Evolutionary conservation across 2,797 vertebrate species (phyloP), one percentile per base, ranked within the genome.

Genomic region (Varecia variegata): DNA sequence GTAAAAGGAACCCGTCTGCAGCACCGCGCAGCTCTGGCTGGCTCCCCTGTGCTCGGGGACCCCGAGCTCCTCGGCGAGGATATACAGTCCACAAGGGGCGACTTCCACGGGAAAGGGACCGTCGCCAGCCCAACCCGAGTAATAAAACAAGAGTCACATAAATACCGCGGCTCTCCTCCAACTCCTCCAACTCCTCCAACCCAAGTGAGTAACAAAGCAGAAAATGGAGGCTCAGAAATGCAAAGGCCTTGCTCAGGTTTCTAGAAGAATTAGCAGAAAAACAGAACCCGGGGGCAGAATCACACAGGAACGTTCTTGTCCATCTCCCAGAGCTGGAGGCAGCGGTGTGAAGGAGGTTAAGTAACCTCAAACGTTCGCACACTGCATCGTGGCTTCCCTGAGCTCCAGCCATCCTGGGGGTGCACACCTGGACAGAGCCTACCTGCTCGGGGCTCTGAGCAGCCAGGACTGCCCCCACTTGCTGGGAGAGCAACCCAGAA

Each of bases 11-110:
- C 40, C 8, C 0, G 2, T 27, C 58, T n/a, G 8, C 2, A 2
- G 40, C 0, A 6, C 32, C 11, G 3, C 0, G 2, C 15, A 65
- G 50, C 70, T 40, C 71, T 7, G 2, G 68, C 91, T 0, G 5
- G 50, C 56, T 35, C 79, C 35, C 1, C 15, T 0, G 0, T 0
- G 68, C 4, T 4, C 50, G 14, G 0, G 0, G 62, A 27, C 6
- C 54, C 54, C 40, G 5, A 38, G 27, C 18, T 21, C 43, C n/a
- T 71, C 11, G 0, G 25, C 0, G 4, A 82, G 45, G 60, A 80
- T 1, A 2, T 11, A 3, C 3, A 8, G 43, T 15, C n/a, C 84
- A 14, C 20, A 0, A 25, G 45, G 54, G 68, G 27, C 2, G 1
- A 43, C 70, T 35, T 9, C 85, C 14, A 25, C 1, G 23, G n/a